Conservation (phyloP, 2,797 vertebrate species). For the Liasis olivaceus region DNA sequence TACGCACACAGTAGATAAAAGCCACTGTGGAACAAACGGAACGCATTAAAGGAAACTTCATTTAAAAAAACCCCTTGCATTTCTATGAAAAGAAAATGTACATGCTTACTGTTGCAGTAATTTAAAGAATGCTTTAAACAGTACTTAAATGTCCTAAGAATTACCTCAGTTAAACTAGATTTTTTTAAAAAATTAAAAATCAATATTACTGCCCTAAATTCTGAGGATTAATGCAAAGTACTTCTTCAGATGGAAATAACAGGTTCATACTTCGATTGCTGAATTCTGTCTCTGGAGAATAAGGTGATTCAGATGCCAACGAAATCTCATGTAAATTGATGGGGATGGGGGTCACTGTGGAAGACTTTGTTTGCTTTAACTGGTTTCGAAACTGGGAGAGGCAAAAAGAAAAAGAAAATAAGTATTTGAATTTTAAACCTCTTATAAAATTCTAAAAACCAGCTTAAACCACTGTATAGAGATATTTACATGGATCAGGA, state of each 20-base stretch:
- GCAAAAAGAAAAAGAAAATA: conserved; percentile 34
- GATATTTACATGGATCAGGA: conserved; percentile 10
- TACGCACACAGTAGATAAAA: background rate
- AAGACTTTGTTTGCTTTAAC: conserved; percentile 71
- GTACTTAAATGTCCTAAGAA: background rate
- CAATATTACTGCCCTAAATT: background rate
- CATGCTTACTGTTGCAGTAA: background rate
- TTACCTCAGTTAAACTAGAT: background rate
- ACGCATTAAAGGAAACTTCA: background rate
- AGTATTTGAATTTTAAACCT: background rate
- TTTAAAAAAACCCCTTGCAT: background rate
- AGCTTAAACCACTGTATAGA: background rate
- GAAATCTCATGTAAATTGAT: conserved; percentile 67
- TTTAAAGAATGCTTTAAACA: background rate
- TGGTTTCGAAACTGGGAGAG: conserved; percentile 70
- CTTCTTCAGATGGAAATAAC: background rate
- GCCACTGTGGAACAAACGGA: background rate
- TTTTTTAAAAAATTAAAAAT: background rate
- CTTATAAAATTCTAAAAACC: conserved; percentile 4
- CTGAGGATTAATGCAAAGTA: background rate
- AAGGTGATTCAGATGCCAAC: conserved; percentile 62
- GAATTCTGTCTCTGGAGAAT: conserved; percentile 74
- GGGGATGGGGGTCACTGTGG: conserved; percentile 59
- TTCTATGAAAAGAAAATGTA: background rate
- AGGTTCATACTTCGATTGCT: conserved; percentile 72